Percentiles rank a stretch among this genome's conserved stretches.
Evolutionary conservation across 2,113 vertebrate species (phyloP).

Genomic region (Chaetodon trifascialis): DNA sequence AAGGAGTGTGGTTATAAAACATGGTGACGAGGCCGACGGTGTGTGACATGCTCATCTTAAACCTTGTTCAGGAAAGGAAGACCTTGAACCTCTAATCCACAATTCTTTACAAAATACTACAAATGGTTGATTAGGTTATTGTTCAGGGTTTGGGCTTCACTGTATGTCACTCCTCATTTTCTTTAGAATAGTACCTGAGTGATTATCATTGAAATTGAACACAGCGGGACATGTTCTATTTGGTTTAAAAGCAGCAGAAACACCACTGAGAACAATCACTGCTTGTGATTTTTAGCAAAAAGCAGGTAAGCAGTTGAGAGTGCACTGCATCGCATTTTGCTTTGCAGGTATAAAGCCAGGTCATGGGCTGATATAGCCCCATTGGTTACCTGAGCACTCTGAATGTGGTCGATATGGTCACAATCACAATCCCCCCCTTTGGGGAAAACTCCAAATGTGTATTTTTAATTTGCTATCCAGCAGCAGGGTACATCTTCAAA

Average conservation of each 20-base stretch:
- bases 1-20: constrained; percentile 27
- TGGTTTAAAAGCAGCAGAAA: neutral
- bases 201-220: neutral
- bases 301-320: neutral
- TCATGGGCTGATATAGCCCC: neutral
- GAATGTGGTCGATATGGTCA: neutral
- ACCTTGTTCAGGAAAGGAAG: neutral
- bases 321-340: neutral
- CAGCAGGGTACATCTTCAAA: neutral
- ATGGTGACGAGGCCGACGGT: neutral
- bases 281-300: neutral
- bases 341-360: neutral
- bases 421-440: neutral
- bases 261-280: neutral
- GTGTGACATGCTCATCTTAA: neutral
- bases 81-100: neutral
- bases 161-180: neutral
- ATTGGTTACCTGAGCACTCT: neutral
- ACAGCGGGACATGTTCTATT: neutral
- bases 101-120: constrained; percentile 6
- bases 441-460: neutral
- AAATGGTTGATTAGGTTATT: neutral
- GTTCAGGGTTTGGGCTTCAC: accelerated
- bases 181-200: neutral
- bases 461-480: neutral